These are phyloP conservation scores for Sylvilagus bachmani DNA, from an alignment of 2,113 vertebrate species.

Conservation along the genomic window DNA sequence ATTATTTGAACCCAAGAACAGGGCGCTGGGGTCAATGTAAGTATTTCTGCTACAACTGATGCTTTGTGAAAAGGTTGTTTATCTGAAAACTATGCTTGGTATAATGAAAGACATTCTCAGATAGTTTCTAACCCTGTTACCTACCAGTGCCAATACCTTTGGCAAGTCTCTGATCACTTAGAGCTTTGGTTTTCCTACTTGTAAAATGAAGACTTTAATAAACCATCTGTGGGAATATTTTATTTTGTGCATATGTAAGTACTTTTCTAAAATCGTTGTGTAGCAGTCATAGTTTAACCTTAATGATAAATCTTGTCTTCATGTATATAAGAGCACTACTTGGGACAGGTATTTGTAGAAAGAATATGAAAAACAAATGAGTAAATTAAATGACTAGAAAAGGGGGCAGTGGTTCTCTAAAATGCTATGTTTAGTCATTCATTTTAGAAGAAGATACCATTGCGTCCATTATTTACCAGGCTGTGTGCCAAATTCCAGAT, in stretches of 20 bases:
- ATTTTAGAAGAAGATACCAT: neutral
- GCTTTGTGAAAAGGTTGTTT: slow-evolving; percentile 24
- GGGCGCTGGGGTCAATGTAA: slow-evolving; percentile 99
- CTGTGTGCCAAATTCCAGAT: neutral
- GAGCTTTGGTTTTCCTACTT: slow-evolving; percentile 45
- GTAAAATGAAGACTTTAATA: neutral
- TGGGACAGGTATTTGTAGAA: neutral
- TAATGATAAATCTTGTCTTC: neutral
- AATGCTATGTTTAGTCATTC: neutral
- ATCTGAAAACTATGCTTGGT: slow-evolving; percentile 20
- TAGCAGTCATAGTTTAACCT: neutral
- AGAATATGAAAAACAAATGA: neutral
- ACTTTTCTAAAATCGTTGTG: neutral
- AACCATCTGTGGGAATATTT: slow-evolving; percentile 1
- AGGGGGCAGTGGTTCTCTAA: neutral
- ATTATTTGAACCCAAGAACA: slow-evolving; percentile 98
- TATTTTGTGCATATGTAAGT: neutral
- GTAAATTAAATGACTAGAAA: neutral
- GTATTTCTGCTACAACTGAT: slow-evolving; percentile 84
- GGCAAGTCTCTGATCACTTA: neutral
- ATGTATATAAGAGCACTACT: neutral
- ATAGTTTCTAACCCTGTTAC: neutral
- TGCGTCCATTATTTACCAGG: neutral
- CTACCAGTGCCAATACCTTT: neutral
- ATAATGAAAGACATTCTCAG: neutral